phyloP scores from a whole-genome alignment of 2,113 vertebrate species.

The Limanda limanda region DNA sequence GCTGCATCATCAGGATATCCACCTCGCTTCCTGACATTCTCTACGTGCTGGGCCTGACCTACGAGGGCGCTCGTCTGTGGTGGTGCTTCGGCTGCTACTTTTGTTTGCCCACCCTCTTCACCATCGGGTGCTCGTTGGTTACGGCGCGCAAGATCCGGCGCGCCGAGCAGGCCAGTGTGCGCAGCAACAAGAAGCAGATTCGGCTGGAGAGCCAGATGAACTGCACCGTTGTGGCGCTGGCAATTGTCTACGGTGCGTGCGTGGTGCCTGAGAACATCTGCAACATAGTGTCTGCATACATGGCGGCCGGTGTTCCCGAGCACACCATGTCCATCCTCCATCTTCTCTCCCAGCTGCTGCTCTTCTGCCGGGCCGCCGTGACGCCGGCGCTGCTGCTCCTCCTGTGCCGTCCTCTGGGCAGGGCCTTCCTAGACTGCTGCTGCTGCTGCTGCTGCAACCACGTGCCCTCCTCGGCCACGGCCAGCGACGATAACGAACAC shows the following conservation, averaged over 20 bases:
- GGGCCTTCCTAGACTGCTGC: conserved; percentile 96
- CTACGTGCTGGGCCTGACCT: conserved; percentile 94
- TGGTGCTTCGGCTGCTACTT: conserved; percentile 99
- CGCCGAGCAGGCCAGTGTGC: conserved; percentile 91
- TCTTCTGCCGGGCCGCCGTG: conserved; percentile 96
- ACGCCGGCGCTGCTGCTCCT: conserved; percentile 96
- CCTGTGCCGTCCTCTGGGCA: conserved; percentile 94
- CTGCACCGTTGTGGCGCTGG: conserved; percentile 96
- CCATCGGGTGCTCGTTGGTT: conserved; percentile 94
- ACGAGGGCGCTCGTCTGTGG: conserved; percentile 94
- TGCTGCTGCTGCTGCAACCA: conserved; percentile 93
- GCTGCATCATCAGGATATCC: conserved; percentile 93
- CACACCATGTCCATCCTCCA: conserved; percentile 94
- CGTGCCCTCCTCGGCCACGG: conserved; percentile 88
- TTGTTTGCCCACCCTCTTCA: conserved; percentile 96
- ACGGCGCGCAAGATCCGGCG: conserved; percentile 93
- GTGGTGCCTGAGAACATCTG: conserved; percentile 98
- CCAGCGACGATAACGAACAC: conserved; percentile 96
- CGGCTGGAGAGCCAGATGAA: conserved; percentile 99
- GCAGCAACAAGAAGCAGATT: conserved; percentile 96
- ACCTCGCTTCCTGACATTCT: conserved; percentile 91
- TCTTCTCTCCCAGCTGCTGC: conserved; percentile 93
- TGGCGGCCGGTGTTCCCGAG: conserved; percentile 92
- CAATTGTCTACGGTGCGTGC: conserved; percentile 96
- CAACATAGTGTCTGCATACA: conserved; percentile 97